Percentiles rank a stretch among this genome's conserved stretches.
Evolutionary conservation across 2,797 vertebrate genomes (phyloP).

Genomic region (Melanotaenia nigrans): DNA sequence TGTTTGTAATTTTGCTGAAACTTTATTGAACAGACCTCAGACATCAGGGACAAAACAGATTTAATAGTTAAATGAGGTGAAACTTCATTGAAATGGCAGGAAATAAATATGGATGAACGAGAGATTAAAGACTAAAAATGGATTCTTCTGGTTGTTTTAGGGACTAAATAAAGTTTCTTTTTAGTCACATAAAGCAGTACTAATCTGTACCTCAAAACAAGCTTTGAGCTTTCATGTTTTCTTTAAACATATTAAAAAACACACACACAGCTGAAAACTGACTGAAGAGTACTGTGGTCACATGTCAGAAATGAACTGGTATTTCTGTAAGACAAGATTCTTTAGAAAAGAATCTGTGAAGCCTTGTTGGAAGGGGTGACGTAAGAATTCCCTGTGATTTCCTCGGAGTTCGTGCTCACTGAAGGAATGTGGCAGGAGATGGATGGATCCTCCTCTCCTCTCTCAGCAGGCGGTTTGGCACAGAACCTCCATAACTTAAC

Average conservation of each 20-base stretch:
- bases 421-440: slow-evolving; percentile 73
- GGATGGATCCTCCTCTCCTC: slow-evolving; percentile 68
- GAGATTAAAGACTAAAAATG: neutral
- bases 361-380: slow-evolving; percentile 72
- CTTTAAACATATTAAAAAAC: too few species aligned
- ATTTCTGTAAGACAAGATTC: slow-evolving; percentile 46
- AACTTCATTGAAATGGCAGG: neutral
- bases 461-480: slow-evolving; percentile 66
- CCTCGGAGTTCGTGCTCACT: slow-evolving; percentile 61
- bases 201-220: neutral
- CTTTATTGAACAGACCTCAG: neutral
- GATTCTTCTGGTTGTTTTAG: neutral
- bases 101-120: neutral
- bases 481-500: slow-evolving; percentile 48
- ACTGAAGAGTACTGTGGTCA: slow-evolving; percentile 36
- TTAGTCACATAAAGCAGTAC: neutral
- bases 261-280: too few species aligned
- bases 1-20: neutral
- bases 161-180: neutral
- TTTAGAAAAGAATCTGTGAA: slow-evolving; percentile 48
- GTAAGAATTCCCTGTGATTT: slow-evolving; percentile 66
- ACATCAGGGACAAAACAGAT: neutral
- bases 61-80: neutral
- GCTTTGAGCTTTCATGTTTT: too few species aligned
- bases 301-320: slow-evolving; percentile 59